Evolutionary conservation across 2,113 vertebrate species (phyloP).

Genomic region (Sylvilagus bachmani): DNA sequence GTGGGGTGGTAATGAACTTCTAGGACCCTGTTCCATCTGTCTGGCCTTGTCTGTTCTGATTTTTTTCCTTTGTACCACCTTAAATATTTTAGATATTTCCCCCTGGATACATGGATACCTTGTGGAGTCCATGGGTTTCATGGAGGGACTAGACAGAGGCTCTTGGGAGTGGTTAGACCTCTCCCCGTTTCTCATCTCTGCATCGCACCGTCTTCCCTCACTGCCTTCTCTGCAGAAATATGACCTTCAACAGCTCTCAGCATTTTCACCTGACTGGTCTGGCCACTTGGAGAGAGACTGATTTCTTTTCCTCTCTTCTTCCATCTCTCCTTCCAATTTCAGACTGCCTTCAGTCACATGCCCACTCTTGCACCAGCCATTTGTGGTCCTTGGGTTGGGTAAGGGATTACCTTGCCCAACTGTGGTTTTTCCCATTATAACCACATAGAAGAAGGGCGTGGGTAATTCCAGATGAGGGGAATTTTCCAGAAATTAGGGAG

Average conservation of each 20-base stretch:
- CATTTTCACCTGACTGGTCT: background rate
- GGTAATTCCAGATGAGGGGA: background rate
- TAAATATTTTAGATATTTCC: slow-evolving; percentile 41
- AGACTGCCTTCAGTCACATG: background rate
- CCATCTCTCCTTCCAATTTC: background rate
- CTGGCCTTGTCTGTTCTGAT: background rate
- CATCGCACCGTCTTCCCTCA: background rate
- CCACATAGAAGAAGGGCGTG: background rate
- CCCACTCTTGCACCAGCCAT: background rate
- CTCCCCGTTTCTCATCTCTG: background rate
- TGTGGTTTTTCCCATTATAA: slow-evolving; percentile 21
- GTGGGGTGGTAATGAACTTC: background rate
- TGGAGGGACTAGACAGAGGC: background rate
- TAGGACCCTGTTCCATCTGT: background rate
- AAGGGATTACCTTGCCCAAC: background rate
- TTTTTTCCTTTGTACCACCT: background rate
- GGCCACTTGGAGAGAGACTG: background rate
- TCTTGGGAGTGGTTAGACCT: background rate
- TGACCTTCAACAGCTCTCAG: background rate
- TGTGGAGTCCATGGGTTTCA: background rate
- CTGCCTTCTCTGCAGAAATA: background rate
- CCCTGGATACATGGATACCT: background rate
- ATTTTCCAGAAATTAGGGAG: background rate
- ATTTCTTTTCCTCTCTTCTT: background rate
- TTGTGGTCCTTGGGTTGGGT: background rate